Conservation (phyloP, 1,140 invertebrate species). For the Drosophila erecta region DNA sequence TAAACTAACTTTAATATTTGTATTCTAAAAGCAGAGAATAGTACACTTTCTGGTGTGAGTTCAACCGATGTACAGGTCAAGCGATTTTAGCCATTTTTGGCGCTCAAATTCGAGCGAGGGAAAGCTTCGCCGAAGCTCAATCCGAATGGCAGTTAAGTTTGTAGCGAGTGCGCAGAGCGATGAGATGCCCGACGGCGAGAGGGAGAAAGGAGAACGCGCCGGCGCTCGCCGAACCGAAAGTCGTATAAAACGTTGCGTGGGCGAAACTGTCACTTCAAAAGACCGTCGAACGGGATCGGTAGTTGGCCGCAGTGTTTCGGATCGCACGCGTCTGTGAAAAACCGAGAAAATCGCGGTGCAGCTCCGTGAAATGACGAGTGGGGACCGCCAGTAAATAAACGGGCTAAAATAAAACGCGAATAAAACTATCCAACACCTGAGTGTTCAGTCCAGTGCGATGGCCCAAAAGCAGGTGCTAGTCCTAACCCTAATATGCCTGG, state of each 20-base stretch:
- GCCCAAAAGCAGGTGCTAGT: constrained; percentile 26
- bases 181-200: constrained; percentile 1
- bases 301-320: constrained; percentile 28
- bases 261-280: constrained; percentile 58
- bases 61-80: background rate
- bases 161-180: constrained; percentile 39
- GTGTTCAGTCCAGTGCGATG: constrained; percentile 51
- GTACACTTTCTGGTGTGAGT: background rate
- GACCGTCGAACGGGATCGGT: constrained; percentile 53
- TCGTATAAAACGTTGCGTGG: constrained; percentile 59
- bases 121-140: constrained; percentile 57
- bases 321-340: constrained; percentile 13
- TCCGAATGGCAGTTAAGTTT: constrained; percentile 31
- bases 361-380: constrained; percentile 26
- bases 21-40: no score
- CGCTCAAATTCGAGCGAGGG: background rate
- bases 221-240: constrained; percentile 36
- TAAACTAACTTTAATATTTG: no score
- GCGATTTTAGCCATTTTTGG: background rate
- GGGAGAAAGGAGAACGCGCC: constrained; percentile 20
- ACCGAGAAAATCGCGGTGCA: constrained; percentile 3
- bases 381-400: background rate
- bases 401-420: background rate
- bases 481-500: constrained; percentile 28
- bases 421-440: constrained; percentile 1